Percentiles rank a stretch among this genome's conserved stretches.
phyloP scores from a whole-genome alignment of 2,888 invertebrate species.

The Eupithecia subfuscata region DNA sequence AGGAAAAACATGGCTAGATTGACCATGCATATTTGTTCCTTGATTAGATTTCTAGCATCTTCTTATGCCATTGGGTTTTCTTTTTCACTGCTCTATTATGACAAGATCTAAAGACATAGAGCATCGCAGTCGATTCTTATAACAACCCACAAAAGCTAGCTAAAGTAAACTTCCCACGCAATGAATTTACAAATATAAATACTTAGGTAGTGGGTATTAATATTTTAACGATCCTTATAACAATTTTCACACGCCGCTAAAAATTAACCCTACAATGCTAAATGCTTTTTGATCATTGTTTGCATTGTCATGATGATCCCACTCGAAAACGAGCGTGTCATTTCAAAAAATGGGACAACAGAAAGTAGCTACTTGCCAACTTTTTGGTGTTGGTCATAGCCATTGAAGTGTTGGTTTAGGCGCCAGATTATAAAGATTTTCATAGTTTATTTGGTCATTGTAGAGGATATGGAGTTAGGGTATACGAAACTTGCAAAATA shows the following conservation, averaged over 20 bases:
- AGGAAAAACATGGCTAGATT: not conserved
- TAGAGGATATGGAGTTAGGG: not conserved
- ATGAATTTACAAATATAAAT: not conserved
- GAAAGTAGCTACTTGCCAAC: conserved; percentile 24
- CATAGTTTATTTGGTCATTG: conserved; percentile 19
- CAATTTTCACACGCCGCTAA: conserved; percentile 47
- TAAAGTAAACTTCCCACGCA: not conserved
- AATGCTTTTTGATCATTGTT: conserved; percentile 59
- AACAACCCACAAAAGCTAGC: not conserved
- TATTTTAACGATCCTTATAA: conserved; percentile 28
- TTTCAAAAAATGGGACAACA: conserved; percentile 46
- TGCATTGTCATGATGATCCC: conserved; percentile 67
- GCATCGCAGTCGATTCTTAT: too few relatives aligned
- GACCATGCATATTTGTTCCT: not conserved
- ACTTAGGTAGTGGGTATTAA: conserved; percentile 21
- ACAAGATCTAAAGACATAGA: not conserved
- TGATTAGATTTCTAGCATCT: not conserved
- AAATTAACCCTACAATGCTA: conserved; percentile 55
- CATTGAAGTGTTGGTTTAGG: conserved; percentile 60
- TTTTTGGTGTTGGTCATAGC: too few relatives aligned
- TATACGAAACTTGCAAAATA: conserved; percentile 2
- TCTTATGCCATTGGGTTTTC: not conserved
- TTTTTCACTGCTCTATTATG: not conserved
- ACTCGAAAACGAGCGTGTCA: conserved; percentile 72
- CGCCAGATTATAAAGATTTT: conserved; percentile 44